A percentile compares a stretch with the other conserved stretches of the same genome.
Conservation (phyloP, 2,113 vertebrate species). For the Cepphus grylle region DNA sequence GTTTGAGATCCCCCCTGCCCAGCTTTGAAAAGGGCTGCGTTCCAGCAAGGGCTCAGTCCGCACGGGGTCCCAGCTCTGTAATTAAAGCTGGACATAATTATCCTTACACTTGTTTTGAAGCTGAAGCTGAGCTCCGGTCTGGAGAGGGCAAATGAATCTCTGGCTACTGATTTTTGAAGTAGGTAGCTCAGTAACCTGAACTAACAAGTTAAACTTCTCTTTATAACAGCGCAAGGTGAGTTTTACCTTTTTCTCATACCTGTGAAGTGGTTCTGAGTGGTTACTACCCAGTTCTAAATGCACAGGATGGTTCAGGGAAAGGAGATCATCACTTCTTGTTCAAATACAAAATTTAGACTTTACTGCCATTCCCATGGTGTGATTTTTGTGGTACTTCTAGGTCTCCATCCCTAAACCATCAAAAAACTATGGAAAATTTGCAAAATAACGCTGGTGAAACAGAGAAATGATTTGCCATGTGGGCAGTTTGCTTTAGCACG, state of each 20-base stretch:
- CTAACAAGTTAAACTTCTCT: background rate
- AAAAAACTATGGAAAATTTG: background rate
- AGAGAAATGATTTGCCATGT: background rate
- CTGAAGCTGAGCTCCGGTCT: background rate
- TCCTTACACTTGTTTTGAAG: background rate
- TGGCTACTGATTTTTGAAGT: background rate
- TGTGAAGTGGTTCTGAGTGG: background rate
- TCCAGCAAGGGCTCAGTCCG: background rate
- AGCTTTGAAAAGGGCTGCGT: background rate
- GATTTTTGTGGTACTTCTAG: background rate
- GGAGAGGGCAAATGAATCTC: background rate
- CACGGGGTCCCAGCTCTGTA: rapidly evolving
- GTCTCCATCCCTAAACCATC: background rate
- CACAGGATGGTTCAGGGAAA: background rate
- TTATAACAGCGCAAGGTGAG: background rate
- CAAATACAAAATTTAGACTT: background rate
- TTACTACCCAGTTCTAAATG: background rate
- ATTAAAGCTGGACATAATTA: background rate
- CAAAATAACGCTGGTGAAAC: background rate
- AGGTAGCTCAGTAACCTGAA: background rate
- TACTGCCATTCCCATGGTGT: background rate
- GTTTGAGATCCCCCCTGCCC: background rate
- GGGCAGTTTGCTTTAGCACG: background rate
- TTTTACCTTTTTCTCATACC: background rate
- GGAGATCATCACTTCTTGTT: background rate